Conservation (phyloP, 1,140 invertebrate genomes). For the Neoseiulus cucumeris region DNA sequence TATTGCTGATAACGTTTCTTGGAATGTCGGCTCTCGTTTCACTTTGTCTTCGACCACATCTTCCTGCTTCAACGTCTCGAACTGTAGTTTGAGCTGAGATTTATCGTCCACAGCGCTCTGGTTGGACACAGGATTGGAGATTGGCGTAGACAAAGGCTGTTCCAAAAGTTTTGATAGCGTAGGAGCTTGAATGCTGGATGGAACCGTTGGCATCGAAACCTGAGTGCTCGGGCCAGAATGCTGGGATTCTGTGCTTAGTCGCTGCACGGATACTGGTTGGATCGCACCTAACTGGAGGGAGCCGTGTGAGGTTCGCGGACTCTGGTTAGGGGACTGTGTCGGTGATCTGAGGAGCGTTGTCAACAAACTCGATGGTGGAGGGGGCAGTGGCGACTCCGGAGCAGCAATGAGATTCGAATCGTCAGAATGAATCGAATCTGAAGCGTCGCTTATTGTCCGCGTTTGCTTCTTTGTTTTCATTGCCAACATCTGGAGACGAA, state of each 20-base stretch:
- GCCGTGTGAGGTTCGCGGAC: neutral
- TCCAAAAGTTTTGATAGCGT: constrained; percentile 1
- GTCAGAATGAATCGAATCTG: neutral
- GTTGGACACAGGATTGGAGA: neutral
- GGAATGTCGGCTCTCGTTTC: neutral
- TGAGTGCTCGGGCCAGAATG: neutral
- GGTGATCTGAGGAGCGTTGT: neutral
- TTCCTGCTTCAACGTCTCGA: neutral
- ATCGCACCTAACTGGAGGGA: neutral
- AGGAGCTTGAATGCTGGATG: neutral
- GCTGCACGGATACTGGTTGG: neutral
- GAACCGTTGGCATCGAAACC: neutral
- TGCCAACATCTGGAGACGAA: neutral
- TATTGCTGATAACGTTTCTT: neutral
- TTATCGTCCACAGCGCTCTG: neutral
- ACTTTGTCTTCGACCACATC: neutral
- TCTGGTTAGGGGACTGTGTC: neutral
- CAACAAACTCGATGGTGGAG: neutral
- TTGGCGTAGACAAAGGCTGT: neutral
- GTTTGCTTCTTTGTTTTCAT: neutral
- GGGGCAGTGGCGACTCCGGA: neutral
- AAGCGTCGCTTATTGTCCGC: neutral
- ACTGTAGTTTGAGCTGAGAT: no score
- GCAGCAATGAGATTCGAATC: neutral
- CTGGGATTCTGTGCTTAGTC: neutral